Evolutionary conservation across 2,888 invertebrate genomes (phyloP), one percentile per base, ranked within the genome.

Genomic region (Leptinotarsa juncta): DNA sequence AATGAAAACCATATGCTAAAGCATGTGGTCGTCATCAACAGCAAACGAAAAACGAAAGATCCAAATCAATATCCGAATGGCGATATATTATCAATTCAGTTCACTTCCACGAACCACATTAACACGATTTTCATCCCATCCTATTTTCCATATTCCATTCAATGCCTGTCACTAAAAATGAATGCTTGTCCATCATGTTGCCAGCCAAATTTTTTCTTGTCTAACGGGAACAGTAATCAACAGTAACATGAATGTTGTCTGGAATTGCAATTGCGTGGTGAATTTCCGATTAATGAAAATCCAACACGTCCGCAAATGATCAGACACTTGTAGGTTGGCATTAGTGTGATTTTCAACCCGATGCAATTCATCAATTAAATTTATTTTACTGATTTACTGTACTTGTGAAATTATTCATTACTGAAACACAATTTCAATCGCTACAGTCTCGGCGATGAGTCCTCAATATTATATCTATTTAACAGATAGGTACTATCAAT

Each of bases 221-320:
- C 26, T 62, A 57, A 62, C 42, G 62, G 5, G 62, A 14, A 18
- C 62, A 32, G 26, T n/a, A 32, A 62, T 62, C 62, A 62, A 32
- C 62, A 42, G 42, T 2, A 32, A 62, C 62, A 62, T n/a, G n/a
- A 26, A 26, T 42, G 62, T 62, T 26, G n/a, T 42, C 12, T 62
- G 42, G 10, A 42, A 62, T 32, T 18, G 62, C 62, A 62, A 62
- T 62, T 62, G 15, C n/a, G 62, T 42, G 62, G 32, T 62, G 32
- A 15, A 62, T 62, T 42, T 26, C 16, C 62, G 32, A 32, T 42
- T n/a, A 62, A 32, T 42, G 42, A 62, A 62, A 62, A 62, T 18
- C 32, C n/a, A 62, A 62, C 62, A 62, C 42, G 42, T 62, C n/a
- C 62, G n/a, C 62, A 18, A 32, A n/a, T 18, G 62, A 62, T 62